phyloP scores from a whole-genome alignment of 1,140 invertebrate species.

The Hestina assimilis region DNA sequence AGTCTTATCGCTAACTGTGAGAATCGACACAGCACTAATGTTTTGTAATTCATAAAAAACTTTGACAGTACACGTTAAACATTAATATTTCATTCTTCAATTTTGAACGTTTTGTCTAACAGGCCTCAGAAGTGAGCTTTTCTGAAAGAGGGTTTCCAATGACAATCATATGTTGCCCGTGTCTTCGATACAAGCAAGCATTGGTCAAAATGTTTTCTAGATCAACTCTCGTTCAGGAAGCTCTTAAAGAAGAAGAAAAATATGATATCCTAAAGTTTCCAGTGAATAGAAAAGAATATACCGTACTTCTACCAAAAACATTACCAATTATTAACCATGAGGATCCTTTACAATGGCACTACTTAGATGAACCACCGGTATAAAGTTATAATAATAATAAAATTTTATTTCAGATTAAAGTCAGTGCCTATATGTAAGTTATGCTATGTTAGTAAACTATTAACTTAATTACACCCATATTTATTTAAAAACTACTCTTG shows the following conservation, averaged over 20 bases:
- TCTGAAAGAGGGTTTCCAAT: slow-evolving; percentile 62
- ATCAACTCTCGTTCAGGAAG: slow-evolving; percentile 41
- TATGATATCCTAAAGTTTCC: slow-evolving; percentile 50
- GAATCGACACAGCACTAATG: neutral
- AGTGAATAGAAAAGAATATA: slow-evolving; percentile 50
- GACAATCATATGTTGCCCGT: slow-evolving; percentile 57
- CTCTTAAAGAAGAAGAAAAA: slow-evolving; percentile 49
- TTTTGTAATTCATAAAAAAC: too few relatives aligned
- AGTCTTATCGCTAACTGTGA: too few relatives aligned
- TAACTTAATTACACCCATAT: too few relatives aligned
- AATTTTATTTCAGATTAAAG: too few relatives aligned
- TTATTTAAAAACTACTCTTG: too few relatives aligned
- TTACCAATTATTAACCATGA: slow-evolving; percentile 53
- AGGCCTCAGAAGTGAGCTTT: slow-evolving; percentile 47
- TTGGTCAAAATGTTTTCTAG: slow-evolving; percentile 52
- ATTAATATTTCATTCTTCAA: slow-evolving; percentile 14
- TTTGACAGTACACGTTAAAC: too few relatives aligned
- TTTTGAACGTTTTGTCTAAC: too few relatives aligned
- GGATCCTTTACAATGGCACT: slow-evolving; percentile 52
- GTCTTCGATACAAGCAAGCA: slow-evolving; percentile 51
- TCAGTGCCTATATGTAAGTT: too few relatives aligned
- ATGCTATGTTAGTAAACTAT: too few relatives aligned
- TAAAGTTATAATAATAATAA: too few relatives aligned
- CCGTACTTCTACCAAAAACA: slow-evolving; percentile 55
- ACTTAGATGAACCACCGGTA: slow-evolving; percentile 61